These are phyloP conservation scores for western clawed frog (Xenopus tropicalis) DNA, from an alignment of 2,113 vertebrate genomes.

Conservation along the genomic window UCB_Xtro_10.0 CM004450.2:73466001-73466500, in stretches of 20 bases:
- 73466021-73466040: no score
- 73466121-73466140: conserved; percentile 32
- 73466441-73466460: no score
- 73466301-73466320: conserved; percentile 18
- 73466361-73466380: conserved; percentile 55
- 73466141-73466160: conserved; percentile 56
- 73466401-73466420: no score
- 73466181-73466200: conserved; percentile 38
- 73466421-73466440: no score
- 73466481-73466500: no score
- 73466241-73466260: conserved; percentile 56
- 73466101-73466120: no score
- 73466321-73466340: conserved; percentile 55
- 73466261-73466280: conserved; percentile 49
- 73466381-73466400: conserved; percentile 46
- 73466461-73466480: no score
- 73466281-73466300: neutral
- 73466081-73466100: no score
- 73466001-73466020: no score
- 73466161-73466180: conserved; percentile 54
- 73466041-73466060: no score
- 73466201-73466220: conserved; percentile 54
- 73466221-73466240: conserved; percentile 52
- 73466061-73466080: no score
- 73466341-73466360: conserved; percentile 51